Percentiles rank a stretch among this genome's conserved stretches.
These are phyloP conservation scores for Anthrax anthrax DNA, from an alignment of 2,888 invertebrate genomes.

Conservation along the genomic window DNA sequence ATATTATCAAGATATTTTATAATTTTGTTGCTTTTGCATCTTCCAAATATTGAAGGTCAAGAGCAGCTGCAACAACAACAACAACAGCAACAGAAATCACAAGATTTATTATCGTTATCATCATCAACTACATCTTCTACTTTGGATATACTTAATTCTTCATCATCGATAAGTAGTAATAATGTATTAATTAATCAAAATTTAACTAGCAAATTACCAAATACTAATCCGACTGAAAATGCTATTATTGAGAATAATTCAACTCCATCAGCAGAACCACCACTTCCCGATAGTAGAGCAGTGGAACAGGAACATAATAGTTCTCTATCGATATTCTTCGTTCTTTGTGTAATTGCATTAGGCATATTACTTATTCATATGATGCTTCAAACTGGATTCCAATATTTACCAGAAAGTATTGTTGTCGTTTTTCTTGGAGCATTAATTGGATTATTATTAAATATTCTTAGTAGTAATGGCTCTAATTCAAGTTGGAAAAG, in stretches of 20 bases:
- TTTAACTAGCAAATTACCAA: too few relatives aligned
- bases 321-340: slow-evolving; percentile 96
- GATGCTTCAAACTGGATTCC: slow-evolving; percentile 88
- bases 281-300: slow-evolving; percentile 75
- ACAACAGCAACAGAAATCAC: too few relatives aligned
- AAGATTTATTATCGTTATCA: too few relatives aligned
- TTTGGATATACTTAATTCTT: too few relatives aligned
- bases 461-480: slow-evolving; percentile 65
- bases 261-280: slow-evolving; percentile 55
- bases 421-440: slow-evolving; percentile 93
- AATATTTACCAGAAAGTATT: slow-evolving; percentile 94
- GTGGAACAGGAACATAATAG: slow-evolving; percentile 94
- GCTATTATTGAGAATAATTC: slow-evolving; percentile 19
- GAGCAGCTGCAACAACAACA: too few relatives aligned
- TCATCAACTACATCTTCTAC: too few relatives aligned
- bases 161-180: too few relatives aligned
- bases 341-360: slow-evolving; percentile 83
- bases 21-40: too few relatives aligned
- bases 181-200: too few relatives aligned
- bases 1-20: too few relatives aligned
- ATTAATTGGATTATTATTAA: slow-evolving; percentile 78
- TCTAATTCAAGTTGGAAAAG: slow-evolving; percentile 91
- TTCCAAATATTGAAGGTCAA: too few relatives aligned
- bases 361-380: slow-evolving; percentile 90
- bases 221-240: too few relatives aligned